A percentile compares a stretch with the other conserved stretches of the same genome.
These are phyloP conservation scores for Chrysochloris asiatica DNA, from an alignment of 2,113 vertebrate genomes.

Conservation along the genomic window DNA sequence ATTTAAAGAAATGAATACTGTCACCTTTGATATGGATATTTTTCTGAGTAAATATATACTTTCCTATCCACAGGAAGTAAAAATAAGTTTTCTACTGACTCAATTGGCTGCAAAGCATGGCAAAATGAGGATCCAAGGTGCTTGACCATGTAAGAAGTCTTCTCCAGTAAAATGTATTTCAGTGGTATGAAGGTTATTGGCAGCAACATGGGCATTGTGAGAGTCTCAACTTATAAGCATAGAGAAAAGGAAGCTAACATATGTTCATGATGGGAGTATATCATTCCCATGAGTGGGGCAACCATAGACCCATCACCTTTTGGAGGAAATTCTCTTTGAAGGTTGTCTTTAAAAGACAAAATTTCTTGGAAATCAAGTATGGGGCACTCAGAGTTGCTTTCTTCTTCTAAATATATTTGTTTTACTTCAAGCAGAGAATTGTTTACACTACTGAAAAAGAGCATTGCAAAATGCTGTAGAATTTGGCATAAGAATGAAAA, in stretches of 20 bases:
- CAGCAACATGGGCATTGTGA: background rate
- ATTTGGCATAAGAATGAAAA: background rate
- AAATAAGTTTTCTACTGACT: background rate
- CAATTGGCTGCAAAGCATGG: background rate
- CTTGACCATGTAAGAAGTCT: accelerated
- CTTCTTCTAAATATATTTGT: background rate
- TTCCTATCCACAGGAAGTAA: background rate
- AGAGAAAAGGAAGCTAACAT: too few relatives aligned
- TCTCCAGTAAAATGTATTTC: accelerated
- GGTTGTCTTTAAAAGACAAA: background rate
- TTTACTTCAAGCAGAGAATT: background rate
- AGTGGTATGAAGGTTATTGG: background rate
- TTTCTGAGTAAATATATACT: background rate
- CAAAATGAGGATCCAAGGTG: accelerated
- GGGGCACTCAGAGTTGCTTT: background rate
- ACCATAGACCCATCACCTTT: accelerated
- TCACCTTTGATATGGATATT: background rate
- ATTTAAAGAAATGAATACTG: background rate
- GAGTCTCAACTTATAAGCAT: background rate
- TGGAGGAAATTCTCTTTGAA: background rate
- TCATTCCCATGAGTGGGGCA: accelerated
- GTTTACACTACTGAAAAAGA: background rate
- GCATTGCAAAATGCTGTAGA: background rate
- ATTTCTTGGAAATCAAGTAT: background rate
- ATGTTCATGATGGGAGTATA: accelerated